Evolutionary conservation across 2,888 invertebrate genomes (phyloP), one percentile per base, ranked within the genome.

Genomic region (Neuroscelio doddi): DNA sequence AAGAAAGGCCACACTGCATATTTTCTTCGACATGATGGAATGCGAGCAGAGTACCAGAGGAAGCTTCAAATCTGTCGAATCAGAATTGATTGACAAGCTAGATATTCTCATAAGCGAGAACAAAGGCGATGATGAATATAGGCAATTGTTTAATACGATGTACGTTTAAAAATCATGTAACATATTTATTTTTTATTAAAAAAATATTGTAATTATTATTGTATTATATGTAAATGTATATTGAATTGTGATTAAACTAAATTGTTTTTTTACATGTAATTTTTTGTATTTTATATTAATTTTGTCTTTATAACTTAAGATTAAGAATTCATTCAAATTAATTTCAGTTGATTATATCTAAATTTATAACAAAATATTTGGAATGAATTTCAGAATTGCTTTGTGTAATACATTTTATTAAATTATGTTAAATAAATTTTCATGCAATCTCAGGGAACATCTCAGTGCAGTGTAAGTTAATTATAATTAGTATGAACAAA

Each of bases 11-110:
- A 97, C 96, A 0, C 85, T 97, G 8, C 94, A 95, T 4, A 95
- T 97, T 38, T 93, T 97, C 75, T 97, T 95, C 76, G 95, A 97
- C 73, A 93, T 98, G 89, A 97, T 98, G 94, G 94, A 96, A 71
- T 94, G 94, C 75, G 97, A 97, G 79, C 92, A 93, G 62, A 87
- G 88, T 78, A 90, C 91, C 1, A 90, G 93, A 0, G 96, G 96
- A 0, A 93, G 94, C 70, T 97, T 97, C 72, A 90, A 94, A 58
- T 89, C 95, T 77, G 96, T 97, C 1, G 97, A 97, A 81, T 94
- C 94, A 14, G 96, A 97, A 72, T 86, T 98, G 2, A 97, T 97
- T 46, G 97, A 97, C 80, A 96, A 97, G 80, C 86, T 97, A 72
- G 97, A 97, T 86, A 92, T 95, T 67, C 86, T 96, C 17, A 94